These are phyloP conservation scores for Nannospalax galili DNA, from an alignment of 2,113 vertebrate species.

Conservation along the genomic window DNA sequence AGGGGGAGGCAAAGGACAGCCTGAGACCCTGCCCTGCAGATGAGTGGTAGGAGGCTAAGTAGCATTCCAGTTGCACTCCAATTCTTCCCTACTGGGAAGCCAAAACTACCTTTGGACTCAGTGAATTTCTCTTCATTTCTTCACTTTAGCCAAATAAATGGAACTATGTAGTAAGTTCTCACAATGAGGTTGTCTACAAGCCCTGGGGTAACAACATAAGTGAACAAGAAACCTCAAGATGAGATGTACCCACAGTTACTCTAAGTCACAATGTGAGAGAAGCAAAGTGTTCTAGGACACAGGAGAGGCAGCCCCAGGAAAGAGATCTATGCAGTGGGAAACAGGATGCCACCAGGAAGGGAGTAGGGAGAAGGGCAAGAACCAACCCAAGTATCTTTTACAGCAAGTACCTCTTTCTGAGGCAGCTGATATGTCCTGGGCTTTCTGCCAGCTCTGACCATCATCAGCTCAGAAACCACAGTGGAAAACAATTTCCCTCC, in stretches of 20 bases:
- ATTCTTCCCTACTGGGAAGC: background rate
- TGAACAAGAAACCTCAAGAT: background rate
- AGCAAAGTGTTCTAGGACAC: background rate
- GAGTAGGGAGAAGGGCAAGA: background rate
- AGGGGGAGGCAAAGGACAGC: background rate
- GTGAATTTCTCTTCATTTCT: background rate
- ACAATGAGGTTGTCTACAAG: background rate
- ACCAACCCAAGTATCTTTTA: background rate
- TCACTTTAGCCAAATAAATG: background rate
- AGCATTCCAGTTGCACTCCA: background rate
- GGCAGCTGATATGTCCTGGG: background rate
- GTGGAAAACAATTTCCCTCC: background rate
- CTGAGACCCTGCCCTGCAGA: background rate
- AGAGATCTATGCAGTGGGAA: background rate
- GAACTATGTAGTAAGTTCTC: background rate
- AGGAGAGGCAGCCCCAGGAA: fast-evolving
- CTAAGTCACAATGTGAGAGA: background rate
- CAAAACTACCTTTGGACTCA: background rate
- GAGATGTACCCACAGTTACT: background rate
- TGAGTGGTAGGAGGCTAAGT: background rate
- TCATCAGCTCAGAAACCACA: background rate
- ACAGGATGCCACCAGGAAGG: fast-evolving
- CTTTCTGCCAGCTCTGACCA: constrained; percentile 6
- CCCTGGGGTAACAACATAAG: fast-evolving
- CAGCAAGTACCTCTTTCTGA: background rate